These are phyloP conservation scores for Tamandua tetradactyla DNA, from an alignment of 2,797 vertebrate genomes.

Conservation along the genomic window DNA sequence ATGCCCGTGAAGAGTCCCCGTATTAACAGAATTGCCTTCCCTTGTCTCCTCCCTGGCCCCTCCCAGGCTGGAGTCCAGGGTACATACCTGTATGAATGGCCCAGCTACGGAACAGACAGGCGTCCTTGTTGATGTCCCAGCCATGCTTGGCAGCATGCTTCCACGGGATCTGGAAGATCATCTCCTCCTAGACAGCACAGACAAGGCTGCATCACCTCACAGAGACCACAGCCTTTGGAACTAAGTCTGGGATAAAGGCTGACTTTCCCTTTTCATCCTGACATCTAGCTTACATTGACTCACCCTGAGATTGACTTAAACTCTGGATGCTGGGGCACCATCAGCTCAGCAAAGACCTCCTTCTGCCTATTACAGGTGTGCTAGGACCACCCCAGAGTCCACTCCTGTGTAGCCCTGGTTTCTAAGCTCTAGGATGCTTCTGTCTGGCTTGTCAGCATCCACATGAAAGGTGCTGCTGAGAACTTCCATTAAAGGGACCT, in stretches of 20 bases:
- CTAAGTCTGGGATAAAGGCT: constrained; percentile 59
- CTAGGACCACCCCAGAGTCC: not conserved
- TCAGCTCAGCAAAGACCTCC: not conserved
- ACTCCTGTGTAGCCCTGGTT: not conserved
- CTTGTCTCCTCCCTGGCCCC: not conserved
- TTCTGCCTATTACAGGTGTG: not conserved
- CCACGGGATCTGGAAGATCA: constrained; percentile 96
- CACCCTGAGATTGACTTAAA: not conserved
- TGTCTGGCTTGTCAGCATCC: not conserved
- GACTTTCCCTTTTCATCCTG: constrained; percentile 67
- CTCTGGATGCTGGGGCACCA: not conserved
- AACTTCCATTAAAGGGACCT: not conserved
- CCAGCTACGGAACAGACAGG: constrained; percentile 95
- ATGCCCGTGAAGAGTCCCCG: not conserved
- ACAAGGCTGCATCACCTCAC: constrained; percentile 39
- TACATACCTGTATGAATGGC: constrained; percentile 96
- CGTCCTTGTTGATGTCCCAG: constrained; percentile 96
- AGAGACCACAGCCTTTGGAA: not conserved
- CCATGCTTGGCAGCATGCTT: constrained; percentile 97
- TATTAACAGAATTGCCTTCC: not conserved
- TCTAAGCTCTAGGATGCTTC: not conserved
- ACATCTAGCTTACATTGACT: constrained; percentile 58
- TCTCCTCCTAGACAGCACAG: constrained; percentile 88
- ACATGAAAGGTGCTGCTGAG: not conserved
- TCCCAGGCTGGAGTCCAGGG: not conserved